Evolutionary conservation across 2,113 vertebrate genomes (phyloP), one percentile per base, ranked within the genome.

Genomic region (Dicrurus megarhynchus): DNA sequence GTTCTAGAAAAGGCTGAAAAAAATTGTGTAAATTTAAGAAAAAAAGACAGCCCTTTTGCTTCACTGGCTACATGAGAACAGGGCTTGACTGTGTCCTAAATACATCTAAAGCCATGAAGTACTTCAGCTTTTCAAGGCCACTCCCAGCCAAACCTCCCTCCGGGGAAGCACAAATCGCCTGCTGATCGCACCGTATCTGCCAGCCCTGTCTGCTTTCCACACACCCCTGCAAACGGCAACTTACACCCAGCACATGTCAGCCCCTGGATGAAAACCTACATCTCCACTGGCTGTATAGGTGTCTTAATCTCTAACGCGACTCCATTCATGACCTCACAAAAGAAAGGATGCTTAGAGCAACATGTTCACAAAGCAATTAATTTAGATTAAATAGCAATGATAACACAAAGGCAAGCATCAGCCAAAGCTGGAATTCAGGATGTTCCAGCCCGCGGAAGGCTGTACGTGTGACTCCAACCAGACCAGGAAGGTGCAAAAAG

Each of bases 201-300:
- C 49, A 44, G 41, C 15, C 24, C 67, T 3, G 9, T 12, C 6
- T 24, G 28, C 39, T 70, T 6, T 64, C n/a, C 55, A 9, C 42
- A 52, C 22, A 30, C 1, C 20, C 21, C 9, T 10, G 15, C 21
- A n/a, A 32, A 28, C 0, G 1, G 5, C 35, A 90, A 12, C 18
- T 55, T 28, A 20, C 3, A 39, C 23, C 37, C 17, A 50, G 57
- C 7, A 13, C 19, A 13, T 6, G 14, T 8, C 47, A 44, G 14
- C 37, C 15, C 32, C 17, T 3, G 21, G 16, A 71, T 30, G 14
- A 42, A 79, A 68, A 42, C 13, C 14, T 15, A 0, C 27, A 35
- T 27, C 16, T 41, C 16, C 39, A 6, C 14, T 33, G 52, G 47
- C 17, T 37, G 2, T 1, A 15, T 0, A 35, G 3, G 10, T 7